These are phyloP conservation scores for Andrena bucephala DNA, from an alignment of 2,888 invertebrate species.

Conservation along the genomic window DNA sequence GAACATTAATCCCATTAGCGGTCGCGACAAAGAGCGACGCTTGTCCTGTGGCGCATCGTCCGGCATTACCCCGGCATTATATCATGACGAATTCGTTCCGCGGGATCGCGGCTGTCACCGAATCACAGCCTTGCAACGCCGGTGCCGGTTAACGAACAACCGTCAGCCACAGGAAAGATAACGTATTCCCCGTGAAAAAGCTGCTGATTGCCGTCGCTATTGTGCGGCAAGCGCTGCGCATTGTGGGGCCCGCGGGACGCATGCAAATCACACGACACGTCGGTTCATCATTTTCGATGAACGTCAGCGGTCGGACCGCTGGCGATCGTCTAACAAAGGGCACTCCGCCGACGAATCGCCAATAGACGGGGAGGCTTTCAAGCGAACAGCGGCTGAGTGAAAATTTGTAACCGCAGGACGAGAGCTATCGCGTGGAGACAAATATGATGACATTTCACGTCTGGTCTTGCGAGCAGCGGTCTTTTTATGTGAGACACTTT, in stretches of 20 bases:
- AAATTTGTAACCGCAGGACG: neutral
- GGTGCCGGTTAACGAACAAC: slow-evolving; percentile 48
- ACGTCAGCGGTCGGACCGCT: slow-evolving; percentile 30
- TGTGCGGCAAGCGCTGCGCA: slow-evolving; percentile 39
- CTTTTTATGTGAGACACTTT: neutral
- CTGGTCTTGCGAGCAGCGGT: neutral
- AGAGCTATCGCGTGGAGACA: neutral
- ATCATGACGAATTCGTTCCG: slow-evolving; percentile 71
- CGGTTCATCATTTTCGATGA: slow-evolving; percentile 53
- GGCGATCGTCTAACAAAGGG: neutral
- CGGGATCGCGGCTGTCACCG: slow-evolving; percentile 71
- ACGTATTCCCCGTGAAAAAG: slow-evolving; percentile 55
- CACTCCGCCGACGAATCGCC: neutral
- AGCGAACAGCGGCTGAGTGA: neutral
- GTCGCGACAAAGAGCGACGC: slow-evolving; percentile 55
- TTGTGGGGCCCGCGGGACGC: slow-evolving; percentile 16
- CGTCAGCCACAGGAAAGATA: slow-evolving; percentile 46
- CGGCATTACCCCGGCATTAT: slow-evolving; percentile 70
- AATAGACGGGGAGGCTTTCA: slow-evolving; percentile 1
- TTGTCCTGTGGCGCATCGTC: slow-evolving; percentile 57
- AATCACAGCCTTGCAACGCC: slow-evolving; percentile 51
- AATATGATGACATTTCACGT: slow-evolving; percentile 1
- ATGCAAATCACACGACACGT: slow-evolving; percentile 48
- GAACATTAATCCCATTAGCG: slow-evolving; percentile 68
- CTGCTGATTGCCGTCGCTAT: slow-evolving; percentile 49